phyloP scores from a whole-genome alignment of 1,140 invertebrate species.

The Cataglyphis hispanica region DNA sequence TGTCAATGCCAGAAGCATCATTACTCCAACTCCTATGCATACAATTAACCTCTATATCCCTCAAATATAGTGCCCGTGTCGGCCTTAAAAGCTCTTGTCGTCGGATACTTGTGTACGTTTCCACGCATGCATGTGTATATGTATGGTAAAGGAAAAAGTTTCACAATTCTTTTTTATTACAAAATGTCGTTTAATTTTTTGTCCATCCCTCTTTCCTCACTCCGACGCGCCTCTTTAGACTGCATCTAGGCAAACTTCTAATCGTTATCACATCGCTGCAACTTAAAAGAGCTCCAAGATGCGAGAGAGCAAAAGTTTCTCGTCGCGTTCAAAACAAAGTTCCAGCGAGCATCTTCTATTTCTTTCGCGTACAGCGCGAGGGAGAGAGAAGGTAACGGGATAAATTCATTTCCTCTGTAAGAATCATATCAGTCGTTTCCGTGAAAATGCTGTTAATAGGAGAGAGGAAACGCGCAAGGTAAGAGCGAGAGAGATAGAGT shows the following conservation, averaged over 20 bases:
- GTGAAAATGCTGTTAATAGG: not conserved
- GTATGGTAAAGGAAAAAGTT: not conserved
- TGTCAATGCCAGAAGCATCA: slow-evolving; percentile 93
- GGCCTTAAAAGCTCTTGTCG: slow-evolving; percentile 26
- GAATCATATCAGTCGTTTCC: not conserved
- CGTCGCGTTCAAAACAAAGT: not conserved
- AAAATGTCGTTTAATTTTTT: not conserved
- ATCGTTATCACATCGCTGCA: slow-evolving; percentile 29
- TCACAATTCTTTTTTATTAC: not conserved
- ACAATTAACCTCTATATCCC: slow-evolving; percentile 55
- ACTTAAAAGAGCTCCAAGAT: slow-evolving; percentile 30
- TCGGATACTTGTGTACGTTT: slow-evolving; percentile 8
- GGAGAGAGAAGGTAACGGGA: not conserved
- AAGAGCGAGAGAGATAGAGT: not conserved
- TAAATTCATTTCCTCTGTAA: slow-evolving; percentile 16
- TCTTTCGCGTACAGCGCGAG: not conserved
- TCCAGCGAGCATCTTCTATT: slow-evolving; percentile 17
- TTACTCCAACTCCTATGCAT: slow-evolving; percentile 89
- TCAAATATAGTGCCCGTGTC: slow-evolving; percentile 7
- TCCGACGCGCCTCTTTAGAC: not conserved
- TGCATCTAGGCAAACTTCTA: slow-evolving; percentile 15
- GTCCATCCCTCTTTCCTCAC: not conserved
- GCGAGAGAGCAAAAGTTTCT: slow-evolving; percentile 33
- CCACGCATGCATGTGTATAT: not conserved
- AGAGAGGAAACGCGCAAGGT: not conserved